Base-by-base conservation (phyloP, 2,113 vertebrate species). In the Seriola quinqueradiata region DNA sequence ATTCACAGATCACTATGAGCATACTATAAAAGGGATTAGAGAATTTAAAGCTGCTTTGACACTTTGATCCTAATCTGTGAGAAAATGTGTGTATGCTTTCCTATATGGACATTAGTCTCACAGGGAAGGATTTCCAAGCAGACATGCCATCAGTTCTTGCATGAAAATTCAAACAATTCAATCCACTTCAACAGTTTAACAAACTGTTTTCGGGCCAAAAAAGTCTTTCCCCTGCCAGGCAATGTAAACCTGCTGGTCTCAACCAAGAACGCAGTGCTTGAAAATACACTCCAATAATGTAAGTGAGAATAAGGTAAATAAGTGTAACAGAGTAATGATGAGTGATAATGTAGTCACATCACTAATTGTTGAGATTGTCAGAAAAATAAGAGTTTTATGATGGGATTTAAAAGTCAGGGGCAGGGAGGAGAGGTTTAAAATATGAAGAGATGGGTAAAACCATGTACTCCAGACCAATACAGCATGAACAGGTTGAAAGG, bases 11-110 rank as follows among this genome's bases (percentile, higher is more conserved):
- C 54, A 60, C 52, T 67, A n/a, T 25, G 36, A 70, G 23, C 36
- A 28, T 4, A 55, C n/a, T 16, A 23, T 46, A 67, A 79, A 60
- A 61, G 59, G 32, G 42, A 77, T 69, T 52, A 48, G 16, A 70
- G 48, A 42, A 57, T 46, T 64, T 17, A 61, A 36, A 78, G 28
- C 28, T 55, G 46, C 25, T 70, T 65, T 73, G 46, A 61, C 42
- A n/a, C 44, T 48, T 75, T 77, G 50, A 65, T 54, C 60, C 14
- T 48, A 38, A 67, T 68, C 78, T 81, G 42, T 38, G 40, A 46
- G 19, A 55, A 46, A 40, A 32, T 69, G 42, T 71, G 46, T 82
- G 34, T 70, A 65, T 69, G 55, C 23, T 61, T 60, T 58, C 54
- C 59, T 32, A 23, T 36, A 36, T 52, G 66, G 12, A 63, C 19